phyloP scores from a whole-genome alignment of 2,888 invertebrate genomes.

The Drosophila anceps region DNA sequence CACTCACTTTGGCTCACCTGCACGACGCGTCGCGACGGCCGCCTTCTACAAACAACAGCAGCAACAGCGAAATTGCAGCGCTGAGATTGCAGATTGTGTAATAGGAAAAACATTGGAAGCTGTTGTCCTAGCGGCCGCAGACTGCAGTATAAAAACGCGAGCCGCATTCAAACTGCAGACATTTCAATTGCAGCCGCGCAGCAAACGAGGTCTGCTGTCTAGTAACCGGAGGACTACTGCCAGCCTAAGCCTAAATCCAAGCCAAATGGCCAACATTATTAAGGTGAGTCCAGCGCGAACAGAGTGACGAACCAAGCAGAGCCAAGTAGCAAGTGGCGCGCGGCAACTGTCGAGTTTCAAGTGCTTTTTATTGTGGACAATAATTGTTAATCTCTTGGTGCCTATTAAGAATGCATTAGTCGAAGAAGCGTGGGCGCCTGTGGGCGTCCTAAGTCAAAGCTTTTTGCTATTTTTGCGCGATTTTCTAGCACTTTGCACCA shows the following conservation, averaged over 20 bases:
- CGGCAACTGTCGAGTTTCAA: background rate
- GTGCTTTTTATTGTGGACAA: constrained; percentile 8
- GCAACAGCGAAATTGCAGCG: background rate
- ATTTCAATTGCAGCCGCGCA: constrained; percentile 62
- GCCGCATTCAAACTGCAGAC: constrained; percentile 52
- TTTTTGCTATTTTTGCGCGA: constrained; percentile 13
- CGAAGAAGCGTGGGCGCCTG: constrained; percentile 9
- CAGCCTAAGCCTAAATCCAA: constrained; percentile 19
- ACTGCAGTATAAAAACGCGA: constrained; percentile 63
- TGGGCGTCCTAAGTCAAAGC: background rate
- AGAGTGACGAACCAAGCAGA: background rate
- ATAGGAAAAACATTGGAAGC: constrained; percentile 59
- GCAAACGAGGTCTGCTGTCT: constrained; percentile 39
- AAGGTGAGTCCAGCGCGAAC: constrained; percentile 60
- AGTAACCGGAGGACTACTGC: constrained; percentile 2
- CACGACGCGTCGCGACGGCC: constrained; percentile 17
- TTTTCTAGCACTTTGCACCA: constrained; percentile 24
- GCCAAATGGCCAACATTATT: constrained; percentile 60
- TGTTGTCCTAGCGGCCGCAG: constrained; percentile 52
- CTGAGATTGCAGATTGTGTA: constrained; percentile 62
- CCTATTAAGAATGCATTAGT: constrained; percentile 55
- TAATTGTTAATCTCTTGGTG: constrained; percentile 24
- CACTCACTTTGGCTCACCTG: constrained; percentile 44
- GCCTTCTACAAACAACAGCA: constrained; percentile 36
- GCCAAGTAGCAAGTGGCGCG: background rate